Evolutionary conservation across 53 echinoderm and acorn worm genomes (phyloP).

Genomic region (Paracentrotus lividus): DNA sequence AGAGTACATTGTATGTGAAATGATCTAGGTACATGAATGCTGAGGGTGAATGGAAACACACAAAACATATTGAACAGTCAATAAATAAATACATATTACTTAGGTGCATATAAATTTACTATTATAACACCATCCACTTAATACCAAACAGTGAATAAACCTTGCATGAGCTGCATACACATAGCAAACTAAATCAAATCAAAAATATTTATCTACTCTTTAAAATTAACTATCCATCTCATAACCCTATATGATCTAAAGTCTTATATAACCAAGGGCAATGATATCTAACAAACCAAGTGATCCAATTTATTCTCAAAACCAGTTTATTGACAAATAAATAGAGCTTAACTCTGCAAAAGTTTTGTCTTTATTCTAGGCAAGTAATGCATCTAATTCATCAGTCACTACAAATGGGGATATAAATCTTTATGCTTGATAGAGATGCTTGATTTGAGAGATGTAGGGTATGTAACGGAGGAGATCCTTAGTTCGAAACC

Average conservation of each 20-base stretch:
- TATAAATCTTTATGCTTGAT: too few relatives aligned
- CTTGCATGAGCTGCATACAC: neutral
- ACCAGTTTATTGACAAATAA: neutral
- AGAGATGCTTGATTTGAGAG: too few relatives aligned
- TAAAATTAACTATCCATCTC: neutral
- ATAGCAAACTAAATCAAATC: neutral
- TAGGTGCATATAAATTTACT: neutral
- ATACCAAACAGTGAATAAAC: neutral
- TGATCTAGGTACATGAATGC: neutral
- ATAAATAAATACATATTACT: neutral
- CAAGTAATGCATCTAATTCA: too few relatives aligned
- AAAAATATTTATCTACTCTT: neutral
- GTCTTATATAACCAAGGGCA: neutral
- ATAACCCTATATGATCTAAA: neutral
- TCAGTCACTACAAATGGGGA: too few relatives aligned
- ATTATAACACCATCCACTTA: neutral
- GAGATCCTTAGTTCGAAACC: too few relatives aligned
- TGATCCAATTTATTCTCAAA: neutral
- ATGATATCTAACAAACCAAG: neutral
- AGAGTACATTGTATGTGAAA: neutral
- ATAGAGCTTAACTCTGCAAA: neutral
- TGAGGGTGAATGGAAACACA: neutral
- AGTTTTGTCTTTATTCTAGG: neutral
- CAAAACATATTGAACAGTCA: neutral
- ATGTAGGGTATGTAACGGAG: too few relatives aligned